Evolutionary conservation across 1,140 invertebrate genomes (phyloP), one percentile per base, ranked within the genome.

Genomic region (Drosophila tsacasi): DNA sequence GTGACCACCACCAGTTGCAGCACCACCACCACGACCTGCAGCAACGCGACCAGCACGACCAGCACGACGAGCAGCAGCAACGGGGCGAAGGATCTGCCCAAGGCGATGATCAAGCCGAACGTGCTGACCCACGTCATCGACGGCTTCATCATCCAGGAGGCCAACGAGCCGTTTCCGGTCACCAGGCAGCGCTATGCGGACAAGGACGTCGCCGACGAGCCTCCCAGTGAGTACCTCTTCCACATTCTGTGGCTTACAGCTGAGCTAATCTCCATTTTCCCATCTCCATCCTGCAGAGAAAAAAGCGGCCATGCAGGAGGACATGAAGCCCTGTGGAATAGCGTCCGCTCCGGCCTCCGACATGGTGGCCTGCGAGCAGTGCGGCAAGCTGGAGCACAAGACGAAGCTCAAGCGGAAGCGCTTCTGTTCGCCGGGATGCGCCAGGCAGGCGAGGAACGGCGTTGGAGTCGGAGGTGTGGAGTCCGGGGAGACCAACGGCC

Each of bases 111-210:
- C 0, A 99, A 99, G 93, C 98, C 98, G 0, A 98, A 99, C 92
- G 97, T 99, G 4, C 94, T 99, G 12, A 99, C 98, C 0, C 98
- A 99, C 92, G 97, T 99, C 3, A 99, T 99, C 65, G 98, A 99
- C 93, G 98, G 98, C 21, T 99, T 98, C 93, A 97, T 99, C 5
- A 99, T 99, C 83, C 98, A 99, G 93, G 98, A 99, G 94, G 96
- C 96, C 0, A 96, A 95, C 3, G 96, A 97, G 94, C 97, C 98
- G 0, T 99, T 99, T 92, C 97, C 97, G 9, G 97, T 98, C 63
- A 97, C 96, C 93, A 93, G 95, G 12, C 91, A 93, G 50, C 93
- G 94, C 64, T 91, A 94, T 91, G 83, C 94, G 78, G 81, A 93
- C 85, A 92, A 94, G 87, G 83, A 95, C 50, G 92, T 93, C 42